These are phyloP conservation scores for Ochlodes sylvanus DNA, from an alignment of 2,888 invertebrate genomes.

Conservation along the genomic window DNA sequence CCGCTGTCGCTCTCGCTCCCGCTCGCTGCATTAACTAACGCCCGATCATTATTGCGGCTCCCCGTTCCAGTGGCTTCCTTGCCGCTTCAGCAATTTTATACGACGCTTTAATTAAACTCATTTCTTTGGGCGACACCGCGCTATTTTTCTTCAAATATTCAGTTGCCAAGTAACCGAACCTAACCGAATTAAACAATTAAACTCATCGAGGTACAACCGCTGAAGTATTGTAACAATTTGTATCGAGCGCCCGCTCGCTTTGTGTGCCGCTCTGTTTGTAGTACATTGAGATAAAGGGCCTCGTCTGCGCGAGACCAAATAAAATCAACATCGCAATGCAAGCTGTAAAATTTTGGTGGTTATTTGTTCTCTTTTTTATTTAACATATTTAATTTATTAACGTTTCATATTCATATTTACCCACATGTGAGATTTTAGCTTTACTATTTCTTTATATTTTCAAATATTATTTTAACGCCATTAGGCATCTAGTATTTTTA, in stretches of 20 bases:
- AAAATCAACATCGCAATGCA: background rate
- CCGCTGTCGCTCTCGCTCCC: conserved; percentile 41
- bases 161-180: conserved; percentile 46
- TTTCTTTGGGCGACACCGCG: conserved; percentile 59
- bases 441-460: too few relatives aligned
- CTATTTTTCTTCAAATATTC: conserved; percentile 53
- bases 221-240: conserved; percentile 23
- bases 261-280: conserved; percentile 10
- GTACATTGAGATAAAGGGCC: background rate
- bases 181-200: conserved; percentile 31
- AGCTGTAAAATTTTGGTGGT: too few relatives aligned
- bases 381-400: too few relatives aligned
- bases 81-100: conserved; percentile 56
- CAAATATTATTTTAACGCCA: too few relatives aligned
- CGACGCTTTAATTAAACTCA: conserved; percentile 72
- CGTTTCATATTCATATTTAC: too few relatives aligned
- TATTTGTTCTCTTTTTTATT: too few relatives aligned
- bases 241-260: conserved; percentile 5
- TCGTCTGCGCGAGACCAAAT: background rate
- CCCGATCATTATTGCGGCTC: conserved; percentile 51
- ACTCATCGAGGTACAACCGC: conserved; percentile 21
- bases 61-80: conserved; percentile 53
- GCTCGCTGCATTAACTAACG: conserved; percentile 41
- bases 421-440: too few relatives aligned
- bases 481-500: too few relatives aligned